These are phyloP conservation scores for Sphaerophoria rueppellii DNA, from an alignment of 2,888 invertebrate species.

Conservation along the genomic window DNA sequence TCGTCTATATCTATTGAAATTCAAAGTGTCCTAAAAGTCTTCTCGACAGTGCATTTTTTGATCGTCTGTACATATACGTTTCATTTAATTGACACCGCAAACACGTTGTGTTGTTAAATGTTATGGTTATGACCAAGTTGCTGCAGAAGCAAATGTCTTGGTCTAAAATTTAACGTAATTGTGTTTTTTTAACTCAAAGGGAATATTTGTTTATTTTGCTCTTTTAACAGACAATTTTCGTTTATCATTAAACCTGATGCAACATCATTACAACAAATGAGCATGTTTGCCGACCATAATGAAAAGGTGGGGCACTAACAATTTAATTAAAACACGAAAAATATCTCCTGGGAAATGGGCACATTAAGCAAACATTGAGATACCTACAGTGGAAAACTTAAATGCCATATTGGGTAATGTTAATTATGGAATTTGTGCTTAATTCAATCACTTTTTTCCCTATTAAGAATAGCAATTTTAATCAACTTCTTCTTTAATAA, in stretches of 20 bases:
- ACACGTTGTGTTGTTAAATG: neutral
- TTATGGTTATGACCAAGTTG: neutral
- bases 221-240: neutral
- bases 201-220: neutral
- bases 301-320: neutral
- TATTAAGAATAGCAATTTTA: too few relatives aligned
- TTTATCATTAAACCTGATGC: neutral
- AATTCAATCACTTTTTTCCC: too few relatives aligned
- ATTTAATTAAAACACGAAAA: constrained; percentile 29
- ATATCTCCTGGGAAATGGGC: neutral
- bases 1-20: too few relatives aligned
- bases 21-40: too few relatives aligned
- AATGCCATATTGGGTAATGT: neutral
- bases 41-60: too few relatives aligned
- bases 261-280: constrained; percentile 5
- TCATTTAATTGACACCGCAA: neutral
- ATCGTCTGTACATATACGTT: neutral
- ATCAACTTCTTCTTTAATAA: too few relatives aligned
- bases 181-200: neutral
- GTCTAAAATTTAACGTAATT: neutral
- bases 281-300: neutral
- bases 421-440: neutral
- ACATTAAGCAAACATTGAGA: neutral
- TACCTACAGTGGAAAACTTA: neutral
- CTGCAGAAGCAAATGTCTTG: neutral